phyloP scores from a whole-genome alignment of 1,140 invertebrate species.

The Macrocentrus cingulum region DNA sequence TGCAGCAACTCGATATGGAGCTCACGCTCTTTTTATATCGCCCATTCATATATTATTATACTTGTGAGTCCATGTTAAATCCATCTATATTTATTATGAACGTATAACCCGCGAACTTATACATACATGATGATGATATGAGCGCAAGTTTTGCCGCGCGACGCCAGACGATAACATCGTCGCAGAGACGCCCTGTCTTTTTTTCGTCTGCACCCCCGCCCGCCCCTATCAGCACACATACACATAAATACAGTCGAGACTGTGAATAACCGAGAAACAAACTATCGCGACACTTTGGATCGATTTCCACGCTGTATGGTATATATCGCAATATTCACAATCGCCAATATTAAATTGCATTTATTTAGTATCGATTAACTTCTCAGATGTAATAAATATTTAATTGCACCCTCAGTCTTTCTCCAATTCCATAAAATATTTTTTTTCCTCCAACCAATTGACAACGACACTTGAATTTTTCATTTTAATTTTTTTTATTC shows the following conservation, averaged over 20 bases:
- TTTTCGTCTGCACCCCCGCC: no score
- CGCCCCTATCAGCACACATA: no score
- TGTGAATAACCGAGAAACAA: constrained; percentile 5
- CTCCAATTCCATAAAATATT: no score
- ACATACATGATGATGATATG: background rate
- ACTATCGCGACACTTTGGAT: background rate
- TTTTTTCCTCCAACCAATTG: no score
- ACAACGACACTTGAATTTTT: no score
- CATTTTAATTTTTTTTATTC: no score
- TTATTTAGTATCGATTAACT: no score
- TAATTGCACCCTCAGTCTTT: no score
- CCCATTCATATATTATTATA: constrained; percentile 15
- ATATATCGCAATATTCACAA: background rate
- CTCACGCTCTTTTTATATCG: background rate
- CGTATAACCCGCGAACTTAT: background rate
- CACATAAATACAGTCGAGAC: background rate
- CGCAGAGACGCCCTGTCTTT: background rate
- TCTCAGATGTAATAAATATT: no score
- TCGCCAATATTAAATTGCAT: no score
- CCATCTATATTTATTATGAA: constrained; percentile 1
- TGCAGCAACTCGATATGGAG: constrained; percentile 16
- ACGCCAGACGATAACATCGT: constrained; percentile 8
- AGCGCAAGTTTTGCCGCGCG: constrained; percentile 1
- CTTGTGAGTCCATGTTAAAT: constrained; percentile 12
- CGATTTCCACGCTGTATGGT: background rate